A percentile compares a stretch with the other conserved stretches of the same genome.
Evolutionary conservation across 2,797 vertebrate species (phyloP).

Genomic region (Sebastes nivosus): DNA sequence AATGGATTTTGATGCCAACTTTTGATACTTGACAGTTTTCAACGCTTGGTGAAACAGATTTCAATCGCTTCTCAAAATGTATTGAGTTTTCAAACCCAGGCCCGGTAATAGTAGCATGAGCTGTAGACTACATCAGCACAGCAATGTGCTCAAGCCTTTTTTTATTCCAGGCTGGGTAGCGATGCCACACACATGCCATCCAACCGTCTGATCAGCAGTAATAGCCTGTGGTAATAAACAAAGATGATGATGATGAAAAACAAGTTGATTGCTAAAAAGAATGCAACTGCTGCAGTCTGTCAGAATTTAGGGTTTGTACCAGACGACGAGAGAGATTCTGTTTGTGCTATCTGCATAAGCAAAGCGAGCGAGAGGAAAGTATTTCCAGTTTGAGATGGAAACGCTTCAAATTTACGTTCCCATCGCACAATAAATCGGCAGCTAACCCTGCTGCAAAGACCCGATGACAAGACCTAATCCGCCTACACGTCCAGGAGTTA

Average conservation of each 20-base stretch:
- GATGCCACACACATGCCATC: not conserved
- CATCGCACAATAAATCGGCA: conserved; percentile 13
- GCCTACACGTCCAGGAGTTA: not conserved
- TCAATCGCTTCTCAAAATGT: too few species aligned
- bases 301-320: not conserved
- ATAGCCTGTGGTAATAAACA: not conserved
- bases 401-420: not conserved
- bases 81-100: too few species aligned
- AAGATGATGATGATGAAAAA: conserved; percentile 5
- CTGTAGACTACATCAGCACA: not conserved
- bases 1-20: too few species aligned
- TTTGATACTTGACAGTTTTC: too few species aligned
- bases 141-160: not conserved
- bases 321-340: not conserved
- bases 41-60: too few species aligned
- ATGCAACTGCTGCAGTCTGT: not conserved
- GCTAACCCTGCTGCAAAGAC: conserved; percentile 10
- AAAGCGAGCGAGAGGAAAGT: not conserved
- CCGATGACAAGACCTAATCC: not conserved
- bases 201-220: not conserved
- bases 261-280: not conserved
- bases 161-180: not conserved
- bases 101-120: not conserved
- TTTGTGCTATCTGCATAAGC: not conserved
- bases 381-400: not conserved